Base-by-base conservation (phyloP, 2,797 vertebrate species). In the Mareca penelope region DNA sequence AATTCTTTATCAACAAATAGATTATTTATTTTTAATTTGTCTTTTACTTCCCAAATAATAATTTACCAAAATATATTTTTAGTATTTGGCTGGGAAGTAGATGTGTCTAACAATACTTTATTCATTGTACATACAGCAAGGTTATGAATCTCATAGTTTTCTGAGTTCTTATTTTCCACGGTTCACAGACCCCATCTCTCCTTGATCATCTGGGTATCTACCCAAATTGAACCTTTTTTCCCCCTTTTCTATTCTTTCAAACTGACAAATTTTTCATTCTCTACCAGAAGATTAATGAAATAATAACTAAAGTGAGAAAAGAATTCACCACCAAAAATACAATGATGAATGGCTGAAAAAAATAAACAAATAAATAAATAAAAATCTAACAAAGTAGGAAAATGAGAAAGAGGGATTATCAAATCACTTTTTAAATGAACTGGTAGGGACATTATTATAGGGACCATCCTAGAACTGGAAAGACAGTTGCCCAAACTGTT, bases 141-240 rank as follows among this genome's bases (percentile, higher is more conserved):
- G 78, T 83, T 93, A 93, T 40, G 50, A 94, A 89, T 95, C 95
- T 76, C 94, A 97, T 88, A 22, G 75, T 90, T 90, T 94, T 96
- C 84, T 50, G 88, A 93, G 91, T 90, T 96, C 90, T 94, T 95
- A 89, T 97, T 94, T 94, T 96, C 89, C 95, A 97, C 3, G 72
- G 93, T 97, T 97, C 97, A 97, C 59, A 96, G 96, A 96, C 85
- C 85, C 90, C 94, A 96, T 97, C 96, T 97, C 82, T 88, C 73
- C 91, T 96, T 96, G 95, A 97, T 95, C 96, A 97, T 92, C 89
- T 89, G 89, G 73, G 84, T 88, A 86, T 75, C 87, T 96, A 73
- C 50, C 90, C 88, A 95, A 71, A 97, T 37, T 50, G n/a, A 97
- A 96, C 84, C 64, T 94, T 80, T 94, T 95, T 95, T 87, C 60